These are phyloP conservation scores for Brachyptera risi DNA, from an alignment of 2,888 invertebrate genomes.

Conservation along the genomic window DNA sequence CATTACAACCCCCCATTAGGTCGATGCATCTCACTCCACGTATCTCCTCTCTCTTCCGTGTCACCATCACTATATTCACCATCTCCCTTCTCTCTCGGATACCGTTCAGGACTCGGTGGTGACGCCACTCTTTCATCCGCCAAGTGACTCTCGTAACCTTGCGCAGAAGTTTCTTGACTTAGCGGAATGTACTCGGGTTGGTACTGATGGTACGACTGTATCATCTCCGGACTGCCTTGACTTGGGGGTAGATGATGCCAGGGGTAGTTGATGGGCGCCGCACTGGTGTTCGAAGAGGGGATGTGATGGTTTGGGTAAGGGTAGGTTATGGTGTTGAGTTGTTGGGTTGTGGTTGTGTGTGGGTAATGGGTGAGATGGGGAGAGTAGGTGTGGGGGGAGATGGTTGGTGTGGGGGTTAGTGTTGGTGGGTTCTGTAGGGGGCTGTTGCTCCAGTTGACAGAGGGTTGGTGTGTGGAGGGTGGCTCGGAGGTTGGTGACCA, in stretches of 20 bases:
- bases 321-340: slow-evolving; percentile 1
- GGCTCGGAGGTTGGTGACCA: slow-evolving; percentile 3
- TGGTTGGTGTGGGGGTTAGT: slow-evolving; percentile 6
- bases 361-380: slow-evolving; percentile 14
- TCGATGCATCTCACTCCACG: slow-evolving; percentile 12
- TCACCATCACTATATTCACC: slow-evolving; percentile 16
- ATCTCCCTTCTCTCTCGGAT: slow-evolving; percentile 2
- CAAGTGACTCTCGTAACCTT: neutral
- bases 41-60: neutral
- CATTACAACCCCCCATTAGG: slow-evolving; percentile 13
- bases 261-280: neutral
- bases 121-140: neutral
- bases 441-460: neutral
- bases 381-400: slow-evolving; percentile 8
- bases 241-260: slow-evolving; percentile 9
- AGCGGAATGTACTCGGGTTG: slow-evolving; percentile 18
- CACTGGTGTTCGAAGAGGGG: neutral
- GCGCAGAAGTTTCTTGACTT: neutral
- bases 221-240: slow-evolving; percentile 8
- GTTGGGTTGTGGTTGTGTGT: neutral
- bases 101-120: slow-evolving; percentile 3
- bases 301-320: slow-evolving; percentile 12
- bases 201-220: slow-evolving; percentile 18
- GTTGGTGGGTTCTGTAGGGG: slow-evolving; percentile 5
- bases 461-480: neutral